These are phyloP conservation scores for Eilema sororculum DNA, from an alignment of 2,888 invertebrate genomes.

Conservation along the genomic window DNA sequence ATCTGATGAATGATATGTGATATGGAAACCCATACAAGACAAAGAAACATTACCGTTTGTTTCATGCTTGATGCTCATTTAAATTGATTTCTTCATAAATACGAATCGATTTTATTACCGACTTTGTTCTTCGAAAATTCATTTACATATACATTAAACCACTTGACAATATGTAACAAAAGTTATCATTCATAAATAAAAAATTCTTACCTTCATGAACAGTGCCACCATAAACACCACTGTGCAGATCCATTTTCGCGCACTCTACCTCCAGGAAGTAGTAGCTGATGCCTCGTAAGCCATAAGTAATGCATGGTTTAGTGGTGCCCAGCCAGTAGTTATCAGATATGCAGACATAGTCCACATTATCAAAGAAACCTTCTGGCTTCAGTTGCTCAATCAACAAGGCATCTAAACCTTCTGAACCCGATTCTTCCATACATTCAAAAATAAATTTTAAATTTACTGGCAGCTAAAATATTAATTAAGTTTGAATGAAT, in stretches of 20 bases:
- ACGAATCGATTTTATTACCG: neutral
- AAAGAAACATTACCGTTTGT: neutral
- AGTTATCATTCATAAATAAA: neutral
- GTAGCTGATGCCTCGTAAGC: conserved; percentile 97
- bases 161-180: neutral
- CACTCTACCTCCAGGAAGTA: conserved; percentile 96
- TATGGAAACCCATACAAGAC: neutral
- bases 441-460: conserved; percentile 97
- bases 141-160: neutral
- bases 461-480: conserved; percentile 90
- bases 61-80: neutral
- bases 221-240: conserved; percentile 97
- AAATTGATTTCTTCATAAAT: neutral
- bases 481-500: neutral
- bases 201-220: conserved; percentile 90
- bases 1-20: neutral
- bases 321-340: conserved; percentile 99
- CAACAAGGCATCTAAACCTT: conserved; percentile 96
- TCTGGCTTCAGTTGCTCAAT: conserved; percentile 85
- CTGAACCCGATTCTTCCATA: conserved; percentile 99
- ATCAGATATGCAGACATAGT: conserved; percentile 99
- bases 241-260: conserved; percentile 97
- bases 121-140: neutral
- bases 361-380: conserved; percentile 93
- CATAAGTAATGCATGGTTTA: conserved; percentile 99